Evolutionary conservation across 2,888 invertebrate genomes (phyloP), one percentile per base, ranked within the genome.

Genomic region (Epirrita christyi): DNA sequence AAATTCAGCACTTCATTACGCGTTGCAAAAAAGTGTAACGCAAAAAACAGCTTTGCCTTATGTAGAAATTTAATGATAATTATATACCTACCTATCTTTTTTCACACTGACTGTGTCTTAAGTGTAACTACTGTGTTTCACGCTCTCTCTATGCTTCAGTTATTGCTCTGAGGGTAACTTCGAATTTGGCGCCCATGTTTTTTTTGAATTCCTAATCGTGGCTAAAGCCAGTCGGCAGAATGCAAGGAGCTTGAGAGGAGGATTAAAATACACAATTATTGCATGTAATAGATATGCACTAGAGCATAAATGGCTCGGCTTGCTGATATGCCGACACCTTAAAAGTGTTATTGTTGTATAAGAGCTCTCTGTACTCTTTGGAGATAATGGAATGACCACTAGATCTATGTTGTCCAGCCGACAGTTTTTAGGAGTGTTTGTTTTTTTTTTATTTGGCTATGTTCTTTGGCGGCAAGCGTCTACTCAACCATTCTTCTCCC

Each of bases 281-380:
- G 67, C 69, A 59, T 87, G 90, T 88, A 90, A 90, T 88, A 82
- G 90, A 90, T 90, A 89, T 87, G 86, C 89, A 90, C 80, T 84
- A 86, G 88, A 86, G 86, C 90, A 87, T 85, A 87, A 84, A 86
- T 81, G 67, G 56, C 76, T 70, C 72, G 73, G 80, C 83, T 83
- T 85, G 83, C 80, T 78, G 77, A 77, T 73, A 64, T 63, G 81
- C 83, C 83, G 84, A 81, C 84, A 77, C 76, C 76, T 78, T 65
- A 66, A 72, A 46, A 63, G 52, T 63, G 55, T 64, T 64, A 73
- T 72, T 78, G 78, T 81, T 72, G 63, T 62, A 68, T 53, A 62
- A 73, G 69, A 67, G 69, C 64, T 59, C 51, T 70, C 60, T 63
- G 69, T 66, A 68, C 64, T 59, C 53, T 70, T 60, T 61, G 61